Base-by-base conservation (phyloP, 2,113 vertebrate genomes). In the Fregetta grallaria region DNA sequence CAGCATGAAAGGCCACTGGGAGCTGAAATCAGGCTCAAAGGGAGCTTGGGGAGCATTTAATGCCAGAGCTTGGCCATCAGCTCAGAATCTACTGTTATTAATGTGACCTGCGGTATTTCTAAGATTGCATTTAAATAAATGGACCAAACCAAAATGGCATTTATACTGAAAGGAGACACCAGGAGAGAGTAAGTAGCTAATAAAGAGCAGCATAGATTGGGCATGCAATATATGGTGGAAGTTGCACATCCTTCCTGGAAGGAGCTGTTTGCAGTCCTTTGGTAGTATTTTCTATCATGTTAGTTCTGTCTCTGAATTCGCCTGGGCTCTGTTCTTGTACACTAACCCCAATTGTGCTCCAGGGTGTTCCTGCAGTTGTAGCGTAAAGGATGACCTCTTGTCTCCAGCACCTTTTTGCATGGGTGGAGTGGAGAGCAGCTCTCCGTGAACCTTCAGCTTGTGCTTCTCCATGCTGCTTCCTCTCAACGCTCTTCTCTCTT, bases 401-500 rank as follows among this genome's bases (percentile, higher is more conserved):
- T 93, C 30, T 94, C 85, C 96, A 80, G 95, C 92, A 96, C 92
- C 86, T 97, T 96, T 95, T 95, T 97, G 96, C 97, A 98, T 98
- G 95, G 93, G 97, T 95, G 96, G 96, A 97, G 94, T 96, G 97
- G 97, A 97, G 97, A 92, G 91, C 81, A 97, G 96, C 97, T 79
- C 97, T 77, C 97, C 92, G 97, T 97, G 98, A 98, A 95, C 97
- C 98, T 98, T 97, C 98, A 98, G 98, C 98, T 98, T 98, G 98
- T 95, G 97, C 98, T 98, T 97, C 98, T 98, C 97, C 98, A 95
- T 98, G 97, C 98, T 98, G 98, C 98, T 98, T 98, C 98, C 98
- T 99, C 98, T 99, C 98, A 98, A 98, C 97, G 98, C 98, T 99
- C 98, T 98, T 98, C 98, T 99, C 97, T 98, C 98, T 98, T 82